phyloP scores from a whole-genome alignment of 1,140 invertebrate genomes.

The Drosophila equinoxialis region DNA sequence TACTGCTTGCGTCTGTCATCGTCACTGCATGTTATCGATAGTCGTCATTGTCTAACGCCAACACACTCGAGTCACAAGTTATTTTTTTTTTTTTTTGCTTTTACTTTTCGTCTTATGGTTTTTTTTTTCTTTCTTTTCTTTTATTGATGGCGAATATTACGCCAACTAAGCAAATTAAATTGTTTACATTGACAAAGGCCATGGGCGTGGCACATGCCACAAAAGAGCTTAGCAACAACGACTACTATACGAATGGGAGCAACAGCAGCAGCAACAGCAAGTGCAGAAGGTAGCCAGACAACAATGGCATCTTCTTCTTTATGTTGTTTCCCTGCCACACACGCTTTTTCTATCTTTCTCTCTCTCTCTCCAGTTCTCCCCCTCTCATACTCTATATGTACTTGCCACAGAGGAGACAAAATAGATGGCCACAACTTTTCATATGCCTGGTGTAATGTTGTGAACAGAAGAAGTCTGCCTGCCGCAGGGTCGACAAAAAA shows the following conservation, averaged over 20 bases:
- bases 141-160: conserved; percentile 79
- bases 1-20: conserved; percentile 1
- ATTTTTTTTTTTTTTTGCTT: not conserved
- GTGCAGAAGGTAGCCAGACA: conserved; percentile 12
- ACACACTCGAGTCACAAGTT: conserved; percentile 18
- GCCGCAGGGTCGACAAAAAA: not conserved
- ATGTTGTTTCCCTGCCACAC: not conserved
- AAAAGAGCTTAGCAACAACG: conserved; percentile 23
- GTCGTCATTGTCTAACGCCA: conserved; percentile 66
- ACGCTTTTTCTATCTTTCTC: not conserved
- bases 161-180: conserved; percentile 81
- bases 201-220: conserved; percentile 54
- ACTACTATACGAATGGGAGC: not conserved
- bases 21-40: conserved; percentile 62
- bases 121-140: conserved; percentile 50
- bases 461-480: not conserved
- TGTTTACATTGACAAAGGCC: conserved; percentile 73
- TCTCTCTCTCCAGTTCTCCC: not conserved
- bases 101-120: not conserved
- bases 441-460: conserved; percentile 24
- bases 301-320: conserved; percentile 17
- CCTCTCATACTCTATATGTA: not conserved
- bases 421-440: conserved; percentile 53
- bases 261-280: not conserved
- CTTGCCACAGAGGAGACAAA: conserved; percentile 27